Conservation (phyloP, 2,797 vertebrate species). For the Merluccius polli region DNA sequence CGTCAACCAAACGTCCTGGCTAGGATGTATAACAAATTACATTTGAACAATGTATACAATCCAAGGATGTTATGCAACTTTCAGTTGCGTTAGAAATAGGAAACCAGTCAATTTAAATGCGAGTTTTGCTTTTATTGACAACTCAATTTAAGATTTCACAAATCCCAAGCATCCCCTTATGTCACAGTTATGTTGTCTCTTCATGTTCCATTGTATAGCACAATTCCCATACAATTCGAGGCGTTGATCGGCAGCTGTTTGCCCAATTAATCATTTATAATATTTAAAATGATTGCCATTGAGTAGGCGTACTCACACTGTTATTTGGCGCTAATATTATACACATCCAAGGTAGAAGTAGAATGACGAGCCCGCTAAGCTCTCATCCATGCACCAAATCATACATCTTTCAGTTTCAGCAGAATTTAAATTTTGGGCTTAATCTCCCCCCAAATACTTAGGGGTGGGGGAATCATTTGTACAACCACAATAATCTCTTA, state of each 20-base stretch:
- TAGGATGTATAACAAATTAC: background rate
- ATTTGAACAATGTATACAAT: background rate
- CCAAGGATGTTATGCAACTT: background rate
- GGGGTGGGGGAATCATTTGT: background rate
- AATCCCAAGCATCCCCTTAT: constrained; percentile 11
- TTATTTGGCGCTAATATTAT: constrained; percentile 22
- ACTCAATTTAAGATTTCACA: background rate
- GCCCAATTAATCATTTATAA: constrained; percentile 31
- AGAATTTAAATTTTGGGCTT: background rate
- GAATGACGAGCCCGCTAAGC: background rate
- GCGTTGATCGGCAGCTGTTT: constrained; percentile 30
- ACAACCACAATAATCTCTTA: constrained; percentile 1
- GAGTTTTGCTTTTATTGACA: background rate
- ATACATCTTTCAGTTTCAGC: background rate
- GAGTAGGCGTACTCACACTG: constrained; percentile 19
- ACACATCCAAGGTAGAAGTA: constrained; percentile 31
- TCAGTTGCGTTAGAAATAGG: background rate
- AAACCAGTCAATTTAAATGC: background rate
- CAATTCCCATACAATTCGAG: constrained; percentile 52
- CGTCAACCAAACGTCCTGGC: background rate
- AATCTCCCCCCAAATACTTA: too few relatives aligned
- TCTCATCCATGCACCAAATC: background rate
- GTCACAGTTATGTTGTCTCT: constrained; percentile 21
- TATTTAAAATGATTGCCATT: constrained; percentile 30
- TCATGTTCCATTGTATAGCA: constrained; percentile 45